A percentile compares a stretch with the other conserved stretches of the same genome.
Conservation (phyloP, 2,113 vertebrate genomes). For the Ceyx melanurus region DNA sequence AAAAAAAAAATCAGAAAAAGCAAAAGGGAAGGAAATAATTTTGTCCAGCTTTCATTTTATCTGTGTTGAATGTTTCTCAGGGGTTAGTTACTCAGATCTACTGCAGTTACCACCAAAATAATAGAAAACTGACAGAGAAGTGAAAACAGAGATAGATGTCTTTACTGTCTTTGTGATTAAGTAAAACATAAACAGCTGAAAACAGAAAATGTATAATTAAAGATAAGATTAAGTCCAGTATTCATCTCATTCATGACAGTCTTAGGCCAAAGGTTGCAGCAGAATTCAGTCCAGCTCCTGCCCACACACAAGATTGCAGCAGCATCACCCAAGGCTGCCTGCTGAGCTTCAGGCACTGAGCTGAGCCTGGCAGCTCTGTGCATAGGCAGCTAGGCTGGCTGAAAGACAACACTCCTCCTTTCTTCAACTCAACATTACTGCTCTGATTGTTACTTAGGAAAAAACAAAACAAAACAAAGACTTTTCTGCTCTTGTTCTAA, state of each 20-base stretch:
- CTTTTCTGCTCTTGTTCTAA: neutral
- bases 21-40: neutral
- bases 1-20: neutral
- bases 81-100: neutral
- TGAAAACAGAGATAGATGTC: neutral
- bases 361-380: neutral
- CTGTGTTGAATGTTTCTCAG: neutral
- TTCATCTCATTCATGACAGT: neutral
- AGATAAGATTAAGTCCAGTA: neutral
- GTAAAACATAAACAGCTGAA: neutral
- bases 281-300: neutral
- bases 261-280: neutral
- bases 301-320: neutral
- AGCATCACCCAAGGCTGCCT: neutral
- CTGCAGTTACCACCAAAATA: neutral
- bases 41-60: neutral
- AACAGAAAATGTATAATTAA: neutral
- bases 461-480: neutral
- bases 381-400: neutral
- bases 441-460: neutral
- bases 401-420: neutral
- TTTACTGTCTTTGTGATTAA: neutral
- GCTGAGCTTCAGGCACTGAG: neutral
- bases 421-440: neutral
- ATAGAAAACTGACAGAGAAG: neutral